These are phyloP conservation scores for Pterobdella sp. DNA, from an alignment of 2,888 invertebrate genomes.

Conservation along the genomic window DNA sequence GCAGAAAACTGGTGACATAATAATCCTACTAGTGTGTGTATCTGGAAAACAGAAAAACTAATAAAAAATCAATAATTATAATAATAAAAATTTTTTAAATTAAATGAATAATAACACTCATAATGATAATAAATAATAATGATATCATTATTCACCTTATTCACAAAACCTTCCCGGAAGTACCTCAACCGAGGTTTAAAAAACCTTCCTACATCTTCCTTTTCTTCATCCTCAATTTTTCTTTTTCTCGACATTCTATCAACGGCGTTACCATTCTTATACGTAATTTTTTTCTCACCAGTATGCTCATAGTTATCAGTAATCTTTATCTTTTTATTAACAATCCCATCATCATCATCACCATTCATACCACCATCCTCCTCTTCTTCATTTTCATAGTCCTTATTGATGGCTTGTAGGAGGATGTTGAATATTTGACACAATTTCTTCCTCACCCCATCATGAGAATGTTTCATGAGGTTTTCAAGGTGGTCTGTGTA, in stretches of 20 bases:
- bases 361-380: background rate
- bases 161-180: background rate
- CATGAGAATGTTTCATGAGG: conserved; percentile 71
- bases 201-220: background rate
- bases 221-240: background rate
- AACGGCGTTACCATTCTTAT: background rate
- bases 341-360: background rate
- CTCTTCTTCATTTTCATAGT: background rate
- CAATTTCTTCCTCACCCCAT: conserved; percentile 74
- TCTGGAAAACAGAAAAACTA: too few relatives aligned
- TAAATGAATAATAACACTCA: too few relatives aligned
- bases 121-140: too few relatives aligned
- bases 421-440: conserved; percentile 69
- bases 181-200: background rate
- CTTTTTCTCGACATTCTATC: background rate
- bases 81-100: too few relatives aligned
- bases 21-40: conserved; percentile 42
- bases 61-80: too few relatives aligned
- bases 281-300: background rate
- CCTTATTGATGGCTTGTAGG: conserved; percentile 48
- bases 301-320: background rate
- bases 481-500: conserved; percentile 42
- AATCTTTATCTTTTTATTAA: background rate
- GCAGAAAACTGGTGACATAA: conserved; percentile 46
- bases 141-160: background rate